phyloP scores from a whole-genome alignment of 2,888 invertebrate species.

The Omphaloscelis lunosa region DNA sequence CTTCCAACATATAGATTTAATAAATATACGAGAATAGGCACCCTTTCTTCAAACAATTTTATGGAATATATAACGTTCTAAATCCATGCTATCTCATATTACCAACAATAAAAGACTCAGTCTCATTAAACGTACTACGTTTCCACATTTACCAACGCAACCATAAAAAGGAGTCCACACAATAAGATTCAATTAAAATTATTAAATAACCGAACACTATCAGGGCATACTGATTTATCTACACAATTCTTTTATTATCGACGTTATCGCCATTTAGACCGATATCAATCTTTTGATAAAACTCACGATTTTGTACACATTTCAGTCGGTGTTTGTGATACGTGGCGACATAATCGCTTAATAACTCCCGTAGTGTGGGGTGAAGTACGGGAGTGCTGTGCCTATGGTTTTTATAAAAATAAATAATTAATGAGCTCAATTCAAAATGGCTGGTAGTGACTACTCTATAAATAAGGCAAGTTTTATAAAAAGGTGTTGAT shows the following conservation, averaged over 20 bases:
- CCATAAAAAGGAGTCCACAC: slow-evolving; percentile 26
- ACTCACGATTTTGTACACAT: slow-evolving; percentile 51
- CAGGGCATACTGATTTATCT: slow-evolving; percentile 41
- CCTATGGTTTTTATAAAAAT: slow-evolving; percentile 6
- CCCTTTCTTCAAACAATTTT: not conserved
- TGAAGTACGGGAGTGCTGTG: slow-evolving; percentile 42
- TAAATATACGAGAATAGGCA: not conserved
- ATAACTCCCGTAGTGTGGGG: slow-evolving; percentile 31
- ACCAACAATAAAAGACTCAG: not conserved
- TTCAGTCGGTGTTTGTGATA: slow-evolving; percentile 54
- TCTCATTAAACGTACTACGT: not conserved
- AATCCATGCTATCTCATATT: not conserved
- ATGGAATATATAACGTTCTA: not conserved
- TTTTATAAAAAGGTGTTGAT: slow-evolving; percentile 9
- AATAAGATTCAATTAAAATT: slow-evolving; percentile 48
- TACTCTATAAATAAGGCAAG: slow-evolving; percentile 81
- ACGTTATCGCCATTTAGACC: slow-evolving; percentile 50
- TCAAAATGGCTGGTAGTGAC: slow-evolving; percentile 81
- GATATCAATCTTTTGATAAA: slow-evolving; percentile 68
- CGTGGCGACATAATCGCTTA: slow-evolving; percentile 29
- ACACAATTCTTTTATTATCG: slow-evolving; percentile 50
- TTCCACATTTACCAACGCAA: not conserved
- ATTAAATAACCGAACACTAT: slow-evolving; percentile 34
- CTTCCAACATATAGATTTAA: not conserved
- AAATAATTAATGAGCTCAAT: slow-evolving; percentile 58